phyloP scores from a whole-genome alignment of 2,888 invertebrate genomes.

The Mythimna ferrago region DNA sequence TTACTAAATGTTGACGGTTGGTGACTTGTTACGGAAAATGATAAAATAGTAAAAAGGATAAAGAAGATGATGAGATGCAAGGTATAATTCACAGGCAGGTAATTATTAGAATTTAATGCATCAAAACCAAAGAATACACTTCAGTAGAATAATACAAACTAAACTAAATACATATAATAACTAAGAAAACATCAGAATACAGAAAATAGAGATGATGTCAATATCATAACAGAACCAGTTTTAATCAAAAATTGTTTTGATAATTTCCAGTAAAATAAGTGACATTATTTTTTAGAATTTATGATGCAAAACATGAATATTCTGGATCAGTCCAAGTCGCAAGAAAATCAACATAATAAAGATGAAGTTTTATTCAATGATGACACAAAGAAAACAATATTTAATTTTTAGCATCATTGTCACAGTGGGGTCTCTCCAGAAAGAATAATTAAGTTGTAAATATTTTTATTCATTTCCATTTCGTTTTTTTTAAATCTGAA shows the following conservation, averaged over 20 bases:
- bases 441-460: constrained; percentile 48
- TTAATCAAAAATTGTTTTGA: no score
- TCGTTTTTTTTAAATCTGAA: constrained; percentile 10
- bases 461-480: constrained; percentile 29
- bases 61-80: not conserved
- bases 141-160: no score
- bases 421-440: constrained; percentile 54
- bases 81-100: no score
- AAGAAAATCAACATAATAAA: constrained; percentile 22
- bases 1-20: not conserved
- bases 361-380: constrained; percentile 25
- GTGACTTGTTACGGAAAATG: not conserved
- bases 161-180: no score
- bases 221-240: no score
- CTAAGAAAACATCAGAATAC: no score
- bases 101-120: no score
- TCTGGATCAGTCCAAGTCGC: not conserved
- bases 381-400: constrained; percentile 44
- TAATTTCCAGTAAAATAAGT: not conserved
- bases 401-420: constrained; percentile 24
- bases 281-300: not conserved
- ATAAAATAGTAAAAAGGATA: not conserved
- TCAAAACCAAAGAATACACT: no score
- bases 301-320: not conserved
- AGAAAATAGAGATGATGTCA: no score